Base-by-base conservation (phyloP, 2,113 vertebrate species). In the Cochlearius cochlearius region DNA sequence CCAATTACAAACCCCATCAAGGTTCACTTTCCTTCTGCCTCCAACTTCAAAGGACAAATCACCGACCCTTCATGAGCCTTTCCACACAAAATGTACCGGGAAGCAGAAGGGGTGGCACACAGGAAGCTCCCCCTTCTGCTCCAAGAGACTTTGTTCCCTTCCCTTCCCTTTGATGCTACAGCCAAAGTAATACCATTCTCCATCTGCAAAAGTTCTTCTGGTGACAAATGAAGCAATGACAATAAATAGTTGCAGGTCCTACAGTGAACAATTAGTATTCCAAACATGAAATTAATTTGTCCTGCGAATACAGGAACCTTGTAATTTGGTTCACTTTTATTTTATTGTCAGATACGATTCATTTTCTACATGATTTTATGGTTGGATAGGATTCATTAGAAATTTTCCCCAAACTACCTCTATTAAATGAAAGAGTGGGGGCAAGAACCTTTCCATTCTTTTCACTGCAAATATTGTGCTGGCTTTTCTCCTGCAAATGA, bases 261-360 rank as follows among this genome's bases (percentile, higher is more conserved):
- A 92, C 38, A 39, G 81, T 47, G 62, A 94, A 94, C 91, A 98
- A 98, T 98, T 98, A 98, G 97, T 98, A 98, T 98, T 98, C 98
- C 88, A 98, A 98, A 98, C 98, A 98, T 96, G 98, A 98, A 98
- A 98, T 98, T 98, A 98, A 98, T 98, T 98, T 98, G 96, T 94
- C 91, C 91, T 96, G 90, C 1, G 55, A 98, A 97, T 98, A 98
- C 85, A 96, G 94, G 96, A 97, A 96, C 93, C 95, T 97, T 97
- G 97, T 97, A 98, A 98, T 98, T 98, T 97, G 95, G 96, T 98
- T 98, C 96, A 95, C 83, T 98, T 98, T 98, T 98, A 98, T 98
- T 98, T 98, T 97, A 98, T 98, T 98, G 97, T 98, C 97, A 98
- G 98, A 98, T 97, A 97, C 83, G 43, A 98, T 97, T 98, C 97